Conservation (phyloP, 1,140 invertebrate genomes). For the Mercenaria mercenaria region DNA sequence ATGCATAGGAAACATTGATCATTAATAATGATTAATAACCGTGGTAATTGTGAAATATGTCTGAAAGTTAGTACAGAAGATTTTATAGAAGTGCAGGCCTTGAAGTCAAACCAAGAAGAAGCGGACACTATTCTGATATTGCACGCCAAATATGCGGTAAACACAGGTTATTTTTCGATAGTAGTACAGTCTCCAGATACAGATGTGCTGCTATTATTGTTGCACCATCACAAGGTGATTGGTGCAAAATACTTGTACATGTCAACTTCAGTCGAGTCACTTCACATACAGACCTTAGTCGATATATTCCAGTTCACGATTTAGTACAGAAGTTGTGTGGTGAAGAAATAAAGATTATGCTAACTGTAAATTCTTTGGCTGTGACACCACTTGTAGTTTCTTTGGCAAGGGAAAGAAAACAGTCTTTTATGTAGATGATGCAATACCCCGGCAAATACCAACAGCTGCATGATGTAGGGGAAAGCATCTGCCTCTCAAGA, state of each 20-base stretch:
- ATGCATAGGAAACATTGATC: background rate
- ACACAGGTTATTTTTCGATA: background rate
- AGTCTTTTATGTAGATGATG: background rate
- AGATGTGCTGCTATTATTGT: slow-evolving; percentile 27
- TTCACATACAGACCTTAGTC: background rate
- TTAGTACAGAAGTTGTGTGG: background rate
- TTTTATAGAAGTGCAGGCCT: background rate
- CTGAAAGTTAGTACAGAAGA: background rate
- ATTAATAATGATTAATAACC: background rate
- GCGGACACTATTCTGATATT: background rate
- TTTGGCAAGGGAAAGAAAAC: slow-evolving; percentile 5
- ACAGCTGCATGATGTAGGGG: background rate
- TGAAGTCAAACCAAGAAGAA: slow-evolving; percentile 16
- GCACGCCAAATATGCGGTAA: background rate
- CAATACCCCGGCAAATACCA: background rate
- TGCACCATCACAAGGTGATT: background rate
- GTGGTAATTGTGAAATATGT: background rate
- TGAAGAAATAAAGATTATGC: slow-evolving; percentile 12
- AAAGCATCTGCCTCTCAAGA: background rate
- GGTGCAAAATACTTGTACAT: background rate
- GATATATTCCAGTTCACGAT: slow-evolving; percentile 34
- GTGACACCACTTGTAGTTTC: slow-evolving; percentile 40
- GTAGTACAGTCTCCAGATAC: slow-evolving; percentile 4
- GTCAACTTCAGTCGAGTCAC: background rate
- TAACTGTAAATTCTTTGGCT: slow-evolving; percentile 40